Conservation (phyloP, 2,797 vertebrate genomes). For the Anabas testudineus region DNA sequence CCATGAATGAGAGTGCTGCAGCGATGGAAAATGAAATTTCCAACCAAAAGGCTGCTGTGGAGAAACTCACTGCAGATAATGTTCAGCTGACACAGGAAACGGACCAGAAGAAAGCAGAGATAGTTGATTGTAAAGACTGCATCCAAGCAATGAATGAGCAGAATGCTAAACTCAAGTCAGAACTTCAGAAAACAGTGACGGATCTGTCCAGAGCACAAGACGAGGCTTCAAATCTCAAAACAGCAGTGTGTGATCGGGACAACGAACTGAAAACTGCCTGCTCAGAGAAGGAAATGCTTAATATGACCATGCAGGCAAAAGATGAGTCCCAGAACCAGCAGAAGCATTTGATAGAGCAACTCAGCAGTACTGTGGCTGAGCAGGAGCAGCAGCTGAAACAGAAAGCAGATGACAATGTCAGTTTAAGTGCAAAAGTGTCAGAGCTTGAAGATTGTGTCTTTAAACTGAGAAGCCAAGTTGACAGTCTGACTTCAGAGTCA, state of each 20-base stretch:
- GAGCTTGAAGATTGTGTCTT: conserved; percentile 74
- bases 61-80: conserved; percentile 73
- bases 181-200: conserved; percentile 75
- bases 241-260: conserved; percentile 70
- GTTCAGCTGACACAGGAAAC: conserved; percentile 68
- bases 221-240: conserved; percentile 75
- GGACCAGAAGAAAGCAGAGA: conserved; percentile 54
- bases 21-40: conserved; percentile 79
- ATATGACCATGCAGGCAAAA: conserved; percentile 72
- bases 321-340: conserved; percentile 78
- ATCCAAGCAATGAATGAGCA: conserved; percentile 73
- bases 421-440: conserved; percentile 74
- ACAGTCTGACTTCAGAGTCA: conserved; percentile 78
- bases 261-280: conserved; percentile 69
- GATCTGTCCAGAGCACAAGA: conserved; percentile 67
- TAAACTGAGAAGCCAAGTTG: conserved; percentile 73
- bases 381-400: conserved; percentile 81
- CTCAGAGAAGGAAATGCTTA: conserved; percentile 79
- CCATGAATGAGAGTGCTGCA: conserved; percentile 76
- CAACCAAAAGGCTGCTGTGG: conserved; percentile 69
- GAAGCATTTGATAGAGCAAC: conserved; percentile 80
- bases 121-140: conserved; percentile 59
- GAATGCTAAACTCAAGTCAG: conserved; percentile 81
- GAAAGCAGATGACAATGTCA: conserved; percentile 71
- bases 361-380: conserved; percentile 72